Conservation (phyloP, 2,888 invertebrate species). For the Biston betularia region DNA sequence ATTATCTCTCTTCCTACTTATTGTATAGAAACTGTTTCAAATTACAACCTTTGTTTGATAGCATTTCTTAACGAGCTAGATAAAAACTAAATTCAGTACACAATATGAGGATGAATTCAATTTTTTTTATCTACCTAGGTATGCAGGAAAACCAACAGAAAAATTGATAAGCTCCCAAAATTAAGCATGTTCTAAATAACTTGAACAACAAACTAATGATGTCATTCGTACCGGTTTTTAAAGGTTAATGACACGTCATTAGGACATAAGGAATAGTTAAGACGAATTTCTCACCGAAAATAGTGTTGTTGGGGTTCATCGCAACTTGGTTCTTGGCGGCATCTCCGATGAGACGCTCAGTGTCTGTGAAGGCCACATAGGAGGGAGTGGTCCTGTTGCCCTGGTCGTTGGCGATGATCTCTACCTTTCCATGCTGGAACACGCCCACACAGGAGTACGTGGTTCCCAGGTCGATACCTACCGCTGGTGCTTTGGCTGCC, state of each 20-base stretch:
- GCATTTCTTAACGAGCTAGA: too few relatives aligned
- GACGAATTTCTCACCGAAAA: constrained; percentile 88
- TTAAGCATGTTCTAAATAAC: not conserved
- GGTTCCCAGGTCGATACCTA: constrained; percentile 98
- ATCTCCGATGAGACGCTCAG: constrained; percentile 93
- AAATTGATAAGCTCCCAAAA: not conserved
- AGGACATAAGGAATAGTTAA: not conserved
- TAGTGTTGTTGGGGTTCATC: constrained; percentile 95
- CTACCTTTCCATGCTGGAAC: constrained; percentile 96
- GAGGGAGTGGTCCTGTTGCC: constrained; percentile 95
- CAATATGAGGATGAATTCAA: too few relatives aligned
- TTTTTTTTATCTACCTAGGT: not conserved
- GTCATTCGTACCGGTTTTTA: constrained; percentile 9
- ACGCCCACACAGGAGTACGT: constrained; percentile 98
- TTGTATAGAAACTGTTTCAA: too few relatives aligned
- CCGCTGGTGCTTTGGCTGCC: constrained; percentile 92
- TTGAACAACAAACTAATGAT: not conserved
- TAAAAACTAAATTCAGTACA: too few relatives aligned
- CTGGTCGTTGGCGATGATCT: constrained; percentile 96
- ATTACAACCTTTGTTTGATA: too few relatives aligned
- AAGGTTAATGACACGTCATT: constrained; percentile 5
- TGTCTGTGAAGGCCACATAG: constrained; percentile 94
- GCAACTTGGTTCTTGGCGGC: constrained; percentile 94
- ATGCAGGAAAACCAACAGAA: not conserved
- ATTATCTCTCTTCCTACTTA: too few relatives aligned